Percentiles rank a stretch among this genome's conserved stretches.
Conservation (phyloP, 2,113 vertebrate species). For the Aegotheles bennettii region DNA sequence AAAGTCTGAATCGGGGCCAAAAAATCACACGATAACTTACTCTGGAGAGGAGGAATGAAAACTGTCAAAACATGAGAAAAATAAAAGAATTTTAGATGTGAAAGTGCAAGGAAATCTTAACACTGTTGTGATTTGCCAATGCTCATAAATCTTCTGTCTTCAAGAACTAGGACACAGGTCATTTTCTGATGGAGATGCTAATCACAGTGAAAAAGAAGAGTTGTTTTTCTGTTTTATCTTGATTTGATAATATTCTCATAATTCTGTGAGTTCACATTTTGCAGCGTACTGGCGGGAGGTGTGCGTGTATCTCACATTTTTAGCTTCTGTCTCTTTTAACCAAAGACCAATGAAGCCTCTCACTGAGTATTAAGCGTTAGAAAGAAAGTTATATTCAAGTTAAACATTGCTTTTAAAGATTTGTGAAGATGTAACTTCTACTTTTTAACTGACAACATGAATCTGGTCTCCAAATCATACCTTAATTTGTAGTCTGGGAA, state of each 20-base stretch:
- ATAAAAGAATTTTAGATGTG: background rate
- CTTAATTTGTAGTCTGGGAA: slow-evolving; percentile 4
- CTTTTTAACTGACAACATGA: background rate
- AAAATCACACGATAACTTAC: background rate
- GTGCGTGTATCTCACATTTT: background rate
- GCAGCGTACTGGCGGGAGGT: rapidly evolving
- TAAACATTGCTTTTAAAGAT: background rate
- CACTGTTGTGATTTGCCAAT: background rate
- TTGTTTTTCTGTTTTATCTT: background rate
- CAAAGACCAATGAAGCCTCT: background rate
- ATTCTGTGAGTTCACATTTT: background rate
- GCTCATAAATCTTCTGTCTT: background rate
- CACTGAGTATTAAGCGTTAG: background rate
- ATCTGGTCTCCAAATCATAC: background rate
- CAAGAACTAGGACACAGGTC: rapidly evolving
- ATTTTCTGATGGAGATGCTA: background rate
- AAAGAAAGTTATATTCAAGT: background rate
- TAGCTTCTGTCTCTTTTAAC: background rate
- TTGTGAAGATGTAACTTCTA: background rate
- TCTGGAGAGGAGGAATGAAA: background rate
- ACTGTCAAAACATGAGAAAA: background rate
- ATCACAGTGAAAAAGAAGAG: background rate
- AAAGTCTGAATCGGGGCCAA: background rate
- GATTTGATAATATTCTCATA: background rate
- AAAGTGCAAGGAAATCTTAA: background rate